Evolutionary conservation across 2,888 invertebrate genomes (phyloP), one percentile per base, ranked within the genome.

Genomic region (Megaustenia siamemsis): DNA sequence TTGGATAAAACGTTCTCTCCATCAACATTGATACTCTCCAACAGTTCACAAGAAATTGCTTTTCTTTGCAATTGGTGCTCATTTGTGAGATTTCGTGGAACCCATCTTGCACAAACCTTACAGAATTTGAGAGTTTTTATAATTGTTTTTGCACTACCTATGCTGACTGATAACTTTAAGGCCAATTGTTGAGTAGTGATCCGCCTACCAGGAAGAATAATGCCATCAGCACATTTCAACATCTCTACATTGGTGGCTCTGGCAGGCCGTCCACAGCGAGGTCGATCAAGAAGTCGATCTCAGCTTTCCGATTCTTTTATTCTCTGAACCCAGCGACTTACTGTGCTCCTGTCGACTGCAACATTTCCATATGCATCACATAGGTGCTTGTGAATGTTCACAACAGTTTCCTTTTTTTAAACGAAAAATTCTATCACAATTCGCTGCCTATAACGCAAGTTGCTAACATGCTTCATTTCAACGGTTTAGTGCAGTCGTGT

Each of bases 81-180:
- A 43, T n/a, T 43, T 43, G n/a, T 71, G 71, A 71, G 71, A 71
- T 45, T 43, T 71, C 71, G 71, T 28, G 40, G 43, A 71, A 71
- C 40, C n/a, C 43, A 71, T 71, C 71, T 71, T 71, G 69, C 38
- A n/a, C 71, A 71, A 40, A 71, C 71, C 43, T 71, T 71, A 71
- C 43, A 43, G 12, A 71, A 71, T 43, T 15, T 40, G 1, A 71
- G 28, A 24, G 40, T 71, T 71, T 71, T 43, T 71, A 71, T 71
- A 71, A 43, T 28, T 43, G 43, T 28, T 43, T 28, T 71, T 71
- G 43, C 71, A 43, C 43, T 71, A 71, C 71, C 43, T 43, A n/a
- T 71, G 43, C 71, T 71, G 71, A 71, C 28, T 43, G 71, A 71
- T 45, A 71, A 56, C 56, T 56, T 21, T 56, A 56, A 56, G 56